A percentile compares a stretch with the other conserved stretches of the same genome.
These are phyloP conservation scores for Heliconius hortense DNA, from an alignment of 2,888 invertebrate genomes.

Conservation along the genomic window DNA sequence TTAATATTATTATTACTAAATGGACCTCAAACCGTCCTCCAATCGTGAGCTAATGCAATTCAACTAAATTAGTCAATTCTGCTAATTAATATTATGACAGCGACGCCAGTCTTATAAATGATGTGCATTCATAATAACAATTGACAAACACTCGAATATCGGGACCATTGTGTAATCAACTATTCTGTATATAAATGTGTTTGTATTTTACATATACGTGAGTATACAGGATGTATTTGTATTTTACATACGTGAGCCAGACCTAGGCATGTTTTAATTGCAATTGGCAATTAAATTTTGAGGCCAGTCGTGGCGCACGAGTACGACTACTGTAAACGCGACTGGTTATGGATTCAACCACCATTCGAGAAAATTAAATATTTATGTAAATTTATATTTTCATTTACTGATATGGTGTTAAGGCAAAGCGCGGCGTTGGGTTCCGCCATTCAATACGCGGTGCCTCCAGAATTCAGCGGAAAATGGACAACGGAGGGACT, in stretches of 20 bases:
- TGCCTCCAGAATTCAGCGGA: no score
- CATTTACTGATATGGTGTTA: no score
- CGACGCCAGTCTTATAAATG: constrained; percentile 33
- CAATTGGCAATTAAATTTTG: neutral
- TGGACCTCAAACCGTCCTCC: constrained; percentile 28
- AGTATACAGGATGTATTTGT: neutral
- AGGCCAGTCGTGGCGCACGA: no score
- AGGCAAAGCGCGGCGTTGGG: no score
- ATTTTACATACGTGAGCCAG: neutral
- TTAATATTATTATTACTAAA: constrained; percentile 21
- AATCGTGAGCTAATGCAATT: constrained; percentile 39
- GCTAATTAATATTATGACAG: constrained; percentile 44
- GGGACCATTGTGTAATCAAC: constrained; percentile 33
- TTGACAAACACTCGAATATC: constrained; percentile 26
- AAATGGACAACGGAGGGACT: no score
- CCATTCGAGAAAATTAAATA: no score
- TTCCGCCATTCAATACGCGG: no score
- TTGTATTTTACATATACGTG: neutral
- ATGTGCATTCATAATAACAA: constrained; percentile 39
- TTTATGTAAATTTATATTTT: no score
- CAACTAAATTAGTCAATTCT: constrained; percentile 42
- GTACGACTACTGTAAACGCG: no score
- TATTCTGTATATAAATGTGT: constrained; percentile 4
- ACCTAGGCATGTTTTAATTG: neutral
- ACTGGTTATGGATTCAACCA: no score